Conservation (phyloP, 64 coral and sea anemone genomes). For the Anthopleura sola region DNA sequence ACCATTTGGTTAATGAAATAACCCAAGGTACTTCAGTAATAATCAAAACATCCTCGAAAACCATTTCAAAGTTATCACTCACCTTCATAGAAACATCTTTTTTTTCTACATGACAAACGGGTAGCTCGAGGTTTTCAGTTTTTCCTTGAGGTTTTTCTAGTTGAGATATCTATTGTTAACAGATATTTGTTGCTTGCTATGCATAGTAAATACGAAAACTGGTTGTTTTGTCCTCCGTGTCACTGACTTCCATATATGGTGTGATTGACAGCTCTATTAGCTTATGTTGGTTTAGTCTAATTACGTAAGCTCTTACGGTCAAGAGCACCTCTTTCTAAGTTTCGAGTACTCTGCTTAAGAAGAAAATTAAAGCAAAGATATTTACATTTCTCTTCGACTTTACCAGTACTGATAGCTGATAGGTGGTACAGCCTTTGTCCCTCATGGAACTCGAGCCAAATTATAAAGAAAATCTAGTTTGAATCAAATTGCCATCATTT, state of each 20-base stretch:
- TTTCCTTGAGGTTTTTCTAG: not conserved
- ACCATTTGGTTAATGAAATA: slow-evolving; percentile 5
- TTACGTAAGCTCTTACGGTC: not conserved
- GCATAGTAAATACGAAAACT: not conserved
- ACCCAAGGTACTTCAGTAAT: not conserved
- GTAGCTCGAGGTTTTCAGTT: not conserved
- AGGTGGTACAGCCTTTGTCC: too few species aligned
- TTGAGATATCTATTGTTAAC: not conserved
- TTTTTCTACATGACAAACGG: not conserved
- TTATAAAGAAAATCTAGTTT: too few species aligned
- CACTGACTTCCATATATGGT: not conserved
- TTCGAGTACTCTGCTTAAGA: too few species aligned
- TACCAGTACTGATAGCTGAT: too few species aligned
- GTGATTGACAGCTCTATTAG: not conserved
- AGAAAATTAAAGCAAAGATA: too few species aligned
- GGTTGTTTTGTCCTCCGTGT: slow-evolving; percentile 1
- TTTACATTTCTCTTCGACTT: too few species aligned
- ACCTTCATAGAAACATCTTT: not conserved
- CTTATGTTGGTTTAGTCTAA: slow-evolving; percentile 1
- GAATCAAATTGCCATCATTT: too few species aligned
- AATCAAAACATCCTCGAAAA: not conserved
- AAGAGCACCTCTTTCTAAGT: not conserved
- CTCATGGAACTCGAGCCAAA: too few species aligned
- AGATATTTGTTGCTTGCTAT: not conserved
- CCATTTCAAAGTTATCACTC: not conserved